Evolutionary conservation across 1,140 invertebrate species (phyloP), one percentile per base, ranked within the genome.

Genomic region (Brachionus rubens): DNA sequence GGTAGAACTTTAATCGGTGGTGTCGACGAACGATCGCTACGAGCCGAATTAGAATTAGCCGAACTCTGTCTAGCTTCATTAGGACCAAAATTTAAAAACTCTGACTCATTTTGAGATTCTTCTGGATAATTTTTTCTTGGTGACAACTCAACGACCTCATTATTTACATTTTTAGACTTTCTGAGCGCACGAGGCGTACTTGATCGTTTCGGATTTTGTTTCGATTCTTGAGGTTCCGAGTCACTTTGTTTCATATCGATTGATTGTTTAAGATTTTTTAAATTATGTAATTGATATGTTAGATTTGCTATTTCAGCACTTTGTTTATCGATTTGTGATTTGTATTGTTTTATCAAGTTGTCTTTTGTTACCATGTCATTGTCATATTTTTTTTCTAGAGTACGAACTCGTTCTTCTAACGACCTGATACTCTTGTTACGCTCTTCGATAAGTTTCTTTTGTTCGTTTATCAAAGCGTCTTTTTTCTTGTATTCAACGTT

Each of bases 391-490:
- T 72, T 72, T 41, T 72, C 68, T 24, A 72, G 41, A 40, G 68
- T 50, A 3, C 46, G 28, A 7, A 72, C 28, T 48, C 68, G 43
- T 30, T 72, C 68, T 41, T 72, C 68, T 14, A 72, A 40, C 1
- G 68, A 33, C 7, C 50, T 72, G 7, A 72, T 72, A 14, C 46
- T 72, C 16, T 30, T 72, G 10, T 72, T 72, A 40, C 50, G 10
- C 12, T 72, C 68, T 21, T 72, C 68, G 7, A 72, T 50, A 33
- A 72, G 30, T 33, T 72, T 48, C 47, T 72, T 72, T 48, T 72
- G 68, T 24, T 72, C 68, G 33, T 50, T 50, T 21, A 72, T 54
- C n/a, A 72, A 36, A 36, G 46, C 68, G 26, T 72, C 68, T 30
- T 33, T 48, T 40, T 72, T 72, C 21, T 72, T 72, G 28, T 50